phyloP scores from a whole-genome alignment of 1,140 invertebrate genomes.

The Drosophila cardini region DNA sequence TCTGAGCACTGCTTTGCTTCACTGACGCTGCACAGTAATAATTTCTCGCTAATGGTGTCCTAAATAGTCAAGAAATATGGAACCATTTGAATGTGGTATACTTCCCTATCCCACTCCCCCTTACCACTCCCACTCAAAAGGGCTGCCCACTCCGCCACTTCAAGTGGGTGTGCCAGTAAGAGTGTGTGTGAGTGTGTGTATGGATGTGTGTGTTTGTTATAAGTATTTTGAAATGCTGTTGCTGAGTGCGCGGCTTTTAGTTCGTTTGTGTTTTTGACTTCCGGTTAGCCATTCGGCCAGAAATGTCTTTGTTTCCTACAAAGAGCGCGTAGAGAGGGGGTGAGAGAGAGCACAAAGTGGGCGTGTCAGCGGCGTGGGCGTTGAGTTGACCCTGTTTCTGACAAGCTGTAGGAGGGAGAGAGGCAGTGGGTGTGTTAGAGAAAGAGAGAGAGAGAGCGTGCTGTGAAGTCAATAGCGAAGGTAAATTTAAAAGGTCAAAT shows the following conservation, averaged over 20 bases:
- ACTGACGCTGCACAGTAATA: constrained; percentile 68
- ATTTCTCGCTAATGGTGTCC: constrained; percentile 83
- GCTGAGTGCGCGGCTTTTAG: constrained; percentile 78
- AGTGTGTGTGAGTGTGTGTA: constrained; percentile 7
- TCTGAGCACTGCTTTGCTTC: constrained; percentile 44
- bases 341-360: not conserved
- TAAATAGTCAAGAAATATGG: constrained; percentile 84
- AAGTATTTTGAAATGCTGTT: constrained; percentile 48
- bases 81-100: constrained; percentile 76
- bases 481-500: not conserved
- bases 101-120: not conserved
- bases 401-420: constrained; percentile 43
- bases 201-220: constrained; percentile 15
- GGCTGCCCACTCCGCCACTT: constrained; percentile 31
- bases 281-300: constrained; percentile 70
- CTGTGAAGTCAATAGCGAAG: not conserved
- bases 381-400: constrained; percentile 53
- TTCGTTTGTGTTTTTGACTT: constrained; percentile 81
- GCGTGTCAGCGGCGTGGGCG: constrained; percentile 10
- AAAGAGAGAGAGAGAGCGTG: not conserved
- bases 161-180: constrained; percentile 56
- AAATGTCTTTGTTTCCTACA: constrained; percentile 73
- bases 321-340: not conserved
- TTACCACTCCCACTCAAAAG: not conserved
- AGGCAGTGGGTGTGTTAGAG: no score